These are phyloP conservation scores for Eulithis prunata DNA, from an alignment of 2,888 invertebrate genomes.

Conservation along the genomic window DNA sequence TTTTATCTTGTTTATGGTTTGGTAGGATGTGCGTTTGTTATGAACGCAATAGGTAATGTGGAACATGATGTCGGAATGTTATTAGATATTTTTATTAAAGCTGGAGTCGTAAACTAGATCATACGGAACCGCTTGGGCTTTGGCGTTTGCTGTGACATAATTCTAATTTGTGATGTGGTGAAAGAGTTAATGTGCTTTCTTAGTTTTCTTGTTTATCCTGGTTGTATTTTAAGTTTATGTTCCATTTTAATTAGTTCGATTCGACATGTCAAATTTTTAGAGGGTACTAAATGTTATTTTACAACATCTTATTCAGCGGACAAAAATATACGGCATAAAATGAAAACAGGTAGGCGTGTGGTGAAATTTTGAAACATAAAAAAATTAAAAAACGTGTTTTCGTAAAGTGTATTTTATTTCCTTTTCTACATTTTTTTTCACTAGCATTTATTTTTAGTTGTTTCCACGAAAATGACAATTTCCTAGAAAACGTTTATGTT, in stretches of 20 bases:
- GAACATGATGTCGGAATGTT: conserved; percentile 71
- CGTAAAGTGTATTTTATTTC: not conserved
- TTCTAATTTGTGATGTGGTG: conserved; percentile 61
- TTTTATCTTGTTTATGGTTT: conserved; percentile 59
- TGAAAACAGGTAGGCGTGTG: conserved; percentile 22
- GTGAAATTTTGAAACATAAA: conserved; percentile 25
- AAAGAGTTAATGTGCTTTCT: conserved; percentile 49
- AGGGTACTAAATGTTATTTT: conserved; percentile 37
- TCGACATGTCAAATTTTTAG: conserved; percentile 38
- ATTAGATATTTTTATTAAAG: conserved; percentile 77
- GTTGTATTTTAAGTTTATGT: conserved; percentile 33
- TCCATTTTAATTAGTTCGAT: conserved; percentile 36
- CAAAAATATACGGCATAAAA: conserved; percentile 30
- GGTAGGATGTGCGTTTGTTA: conserved; percentile 57
- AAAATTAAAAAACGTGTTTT: conserved; percentile 10
- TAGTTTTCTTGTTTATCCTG: conserved; percentile 38
- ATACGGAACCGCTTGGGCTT: conserved; percentile 58
- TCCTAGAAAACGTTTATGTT: no score
- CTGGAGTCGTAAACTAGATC: conserved; percentile 70
- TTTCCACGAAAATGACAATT: no score
- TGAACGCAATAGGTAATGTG: conserved; percentile 62
- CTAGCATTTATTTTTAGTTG: no score
- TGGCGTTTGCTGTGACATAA: conserved; percentile 56
- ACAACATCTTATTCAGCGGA: conserved; percentile 38
- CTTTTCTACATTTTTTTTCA: no score